A percentile compares a stretch with the other conserved stretches of the same genome.
phyloP scores from a whole-genome alignment of 2,797 vertebrate species.

The Peromyscus melanophrys region DNA sequence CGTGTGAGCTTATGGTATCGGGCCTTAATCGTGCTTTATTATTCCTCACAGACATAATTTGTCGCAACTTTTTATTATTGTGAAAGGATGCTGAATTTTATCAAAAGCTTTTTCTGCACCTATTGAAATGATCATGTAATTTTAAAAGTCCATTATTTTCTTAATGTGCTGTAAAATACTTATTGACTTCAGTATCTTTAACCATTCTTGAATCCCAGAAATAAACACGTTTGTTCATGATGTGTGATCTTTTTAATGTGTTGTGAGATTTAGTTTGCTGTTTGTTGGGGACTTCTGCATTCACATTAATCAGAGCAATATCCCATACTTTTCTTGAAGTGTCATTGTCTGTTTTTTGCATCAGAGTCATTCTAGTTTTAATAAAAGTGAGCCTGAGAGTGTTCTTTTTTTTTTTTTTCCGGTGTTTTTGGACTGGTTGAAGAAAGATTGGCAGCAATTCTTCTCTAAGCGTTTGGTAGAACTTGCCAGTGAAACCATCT shows the following conservation, averaged over 20 bases:
- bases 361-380: slow-evolving; percentile 14
- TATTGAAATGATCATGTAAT: background rate
- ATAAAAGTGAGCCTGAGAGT: background rate
- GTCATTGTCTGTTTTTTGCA: background rate
- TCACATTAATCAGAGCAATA: background rate
- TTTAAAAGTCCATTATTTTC: background rate
- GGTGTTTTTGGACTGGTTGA: background rate
- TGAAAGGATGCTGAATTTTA: background rate
- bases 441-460: background rate
- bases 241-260: background rate
- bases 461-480: background rate
- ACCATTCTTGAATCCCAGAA: background rate
- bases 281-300: background rate
- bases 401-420: background rate
- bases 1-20: background rate
- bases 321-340: background rate
- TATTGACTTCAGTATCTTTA: background rate
- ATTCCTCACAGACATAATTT: background rate
- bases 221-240: background rate
- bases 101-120: background rate
- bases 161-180: background rate
- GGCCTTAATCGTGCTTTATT: background rate
- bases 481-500: slow-evolving; percentile 40
- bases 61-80: background rate
- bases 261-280: background rate